Evolutionary conservation across 2,888 invertebrate genomes (phyloP), one percentile per base, ranked within the genome.

Genomic region (Philhelius pedissequus): DNA sequence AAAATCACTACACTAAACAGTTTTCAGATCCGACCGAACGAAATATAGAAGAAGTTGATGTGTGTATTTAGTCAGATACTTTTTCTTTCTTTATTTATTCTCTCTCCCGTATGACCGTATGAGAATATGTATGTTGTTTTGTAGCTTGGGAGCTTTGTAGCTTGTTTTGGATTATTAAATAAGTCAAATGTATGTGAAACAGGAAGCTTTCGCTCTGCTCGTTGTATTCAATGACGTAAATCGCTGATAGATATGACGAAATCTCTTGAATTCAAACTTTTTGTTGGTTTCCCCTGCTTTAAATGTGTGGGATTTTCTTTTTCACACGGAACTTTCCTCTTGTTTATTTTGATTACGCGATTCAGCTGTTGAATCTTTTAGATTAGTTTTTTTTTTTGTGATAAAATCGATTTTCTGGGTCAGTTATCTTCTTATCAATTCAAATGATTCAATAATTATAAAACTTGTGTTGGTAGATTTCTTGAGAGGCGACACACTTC

Each of bases 311-410:
- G 27, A 50, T 32, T 50, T 60, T 48, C 13, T 38, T 32, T 50
- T 60, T 48, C 13, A 32, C 45, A 32, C 8, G 45, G 20, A 64
- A 30, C 6, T 62, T 62, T 48, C 20, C 48, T 68, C 38, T 73
- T 68, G 70, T 77, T 77, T 81, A 76, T 76, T 81, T 71, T 76
- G 70, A 66, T 76, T 76, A 30, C 56, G 20, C 35, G 66, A 73
- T 77, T 82, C 82, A 82, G 68, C 82, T 82, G 78, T 82, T 82
- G 78, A 77, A 77, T 82, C 64, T 43, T 62, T 38, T 58, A 9
- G 43, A 15, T 50, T 27, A 18, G 3, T 18, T 2, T 30, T 15
- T 18, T 11, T 56, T 45, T 60, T 60, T 64, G 38, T 58, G 66
- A 18, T 35, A 18, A 40, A 68, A 82, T 82, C 60, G 66, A 73